Evolutionary conservation across 2,797 vertebrate species (phyloP), one percentile per base, ranked within the genome.

Genomic region (Syndactyla subalaris): DNA sequence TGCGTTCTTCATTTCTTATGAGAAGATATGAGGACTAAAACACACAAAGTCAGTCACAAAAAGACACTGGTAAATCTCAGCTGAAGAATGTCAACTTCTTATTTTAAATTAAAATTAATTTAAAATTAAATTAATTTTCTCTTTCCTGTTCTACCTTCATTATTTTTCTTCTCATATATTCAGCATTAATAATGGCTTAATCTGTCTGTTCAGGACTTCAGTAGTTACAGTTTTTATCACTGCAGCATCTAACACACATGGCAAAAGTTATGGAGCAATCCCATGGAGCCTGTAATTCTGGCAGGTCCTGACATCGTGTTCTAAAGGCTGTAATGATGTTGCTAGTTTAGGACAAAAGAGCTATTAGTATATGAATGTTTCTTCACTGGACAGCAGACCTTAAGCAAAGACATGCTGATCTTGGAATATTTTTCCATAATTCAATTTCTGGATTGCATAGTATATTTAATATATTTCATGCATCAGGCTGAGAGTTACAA

Each of bases 91-190:
- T 49, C 26, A 89, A 41, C 34, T 84, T 86, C 45, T 77, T 84
- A 62, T 85, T 96, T 89, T 46, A 92, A 92, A 88, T 67, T 67
- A 39, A 82, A 85, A 83, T 51, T 12, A 89, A 73, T 82, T 68
- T 57, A 68, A 65, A 67, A 65, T 66, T 51, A 76, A 95, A 94
- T 85, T 62, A 68, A 65, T 85, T 93, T 92, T 82, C 32, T 93
- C 57, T 83, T 92, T 94, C 89, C 57, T 83, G 48, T 80, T 89
- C 52, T 74, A 71, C 52, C 17, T 54, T 77, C 24, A 49, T 80
- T 67, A 57, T 72, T 85, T 92, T 89, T 83, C 36, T 85, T 88
- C 23, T 86, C n/a, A n/a, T 70, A 38, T 39, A 65, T 57, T 75
- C 29, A 87, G 13, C 26, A 55, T 70, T 77, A 83, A 43, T 55